Evolutionary conservation across 2,797 vertebrate species (phyloP).

Genomic region (Acanthurus tractus): DNA sequence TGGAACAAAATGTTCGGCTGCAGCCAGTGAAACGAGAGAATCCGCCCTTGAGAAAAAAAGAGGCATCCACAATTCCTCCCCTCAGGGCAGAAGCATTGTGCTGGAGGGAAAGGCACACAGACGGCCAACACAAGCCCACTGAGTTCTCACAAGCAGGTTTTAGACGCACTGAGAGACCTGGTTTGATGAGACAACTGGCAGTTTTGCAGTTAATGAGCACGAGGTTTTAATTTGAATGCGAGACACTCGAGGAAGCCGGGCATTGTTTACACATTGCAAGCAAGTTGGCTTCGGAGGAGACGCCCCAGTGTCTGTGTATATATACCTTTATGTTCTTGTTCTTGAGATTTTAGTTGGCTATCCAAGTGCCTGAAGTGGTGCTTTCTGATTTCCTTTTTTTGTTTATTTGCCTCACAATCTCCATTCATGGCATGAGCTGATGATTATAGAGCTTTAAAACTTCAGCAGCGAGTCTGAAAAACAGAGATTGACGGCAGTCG

Average conservation of each 20-base stretch:
- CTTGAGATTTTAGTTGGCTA: conserved; percentile 92
- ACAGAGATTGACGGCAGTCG: conserved; percentile 88
- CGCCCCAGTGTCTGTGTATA: conserved; percentile 91
- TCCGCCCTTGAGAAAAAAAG: conserved; percentile 75
- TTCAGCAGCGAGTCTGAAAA: conserved; percentile 91
- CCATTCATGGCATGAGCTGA: conserved; percentile 98
- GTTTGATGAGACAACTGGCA: conserved; percentile 87
- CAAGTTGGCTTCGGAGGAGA: conserved; percentile 89
- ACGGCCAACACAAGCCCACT: conserved; percentile 84
- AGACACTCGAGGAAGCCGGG: conserved; percentile 87
- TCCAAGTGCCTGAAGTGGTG: conserved; percentile 99
- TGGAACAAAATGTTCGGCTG: conserved; percentile 99
- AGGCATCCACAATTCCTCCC: conserved; percentile 89
- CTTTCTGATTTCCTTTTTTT: conserved; percentile 87
- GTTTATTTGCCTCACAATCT: conserved; percentile 94
- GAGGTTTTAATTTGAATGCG: conserved; percentile 87
- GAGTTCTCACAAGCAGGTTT: conserved; percentile 88
- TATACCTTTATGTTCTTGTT: conserved; percentile 93
- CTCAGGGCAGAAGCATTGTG: conserved; percentile 87
- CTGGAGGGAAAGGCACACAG: conserved; percentile 70
- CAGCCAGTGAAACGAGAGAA: conserved; percentile 91
- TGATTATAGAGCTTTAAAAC: conserved; percentile 97
- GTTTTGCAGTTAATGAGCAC: conserved; percentile 87
- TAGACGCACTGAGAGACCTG: conserved; percentile 82
- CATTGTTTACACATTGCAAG: conserved; percentile 84